Conservation (phyloP, 2,113 vertebrate species). For the Vanacampus margaritifer region DNA sequence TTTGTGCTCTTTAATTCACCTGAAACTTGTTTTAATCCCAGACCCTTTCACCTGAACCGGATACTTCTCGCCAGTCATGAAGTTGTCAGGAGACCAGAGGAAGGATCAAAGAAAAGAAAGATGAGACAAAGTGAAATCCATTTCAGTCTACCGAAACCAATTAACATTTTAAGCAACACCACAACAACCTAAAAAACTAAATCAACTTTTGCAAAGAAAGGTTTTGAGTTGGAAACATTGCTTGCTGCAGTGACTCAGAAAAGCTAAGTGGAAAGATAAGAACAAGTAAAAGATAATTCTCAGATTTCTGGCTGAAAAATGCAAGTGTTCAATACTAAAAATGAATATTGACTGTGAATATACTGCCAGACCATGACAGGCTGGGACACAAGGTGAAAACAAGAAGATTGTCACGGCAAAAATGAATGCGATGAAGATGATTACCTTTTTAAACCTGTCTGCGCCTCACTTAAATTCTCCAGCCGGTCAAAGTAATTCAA, state of each 20-base stretch:
- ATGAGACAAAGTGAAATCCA: too few species aligned
- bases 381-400: conserved; percentile 22
- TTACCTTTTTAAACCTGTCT: conserved; percentile 53
- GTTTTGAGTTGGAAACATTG: background rate
- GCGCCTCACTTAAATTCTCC: conserved; percentile 48
- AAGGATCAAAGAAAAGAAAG: too few species aligned
- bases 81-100: too few species aligned
- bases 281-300: background rate
- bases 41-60: too few species aligned
- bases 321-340: conserved; percentile 20
- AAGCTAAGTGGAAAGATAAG: background rate
- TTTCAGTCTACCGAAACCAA: too few species aligned
- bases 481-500: conserved; percentile 64
- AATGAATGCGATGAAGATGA: conserved; percentile 30
- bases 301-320: background rate
- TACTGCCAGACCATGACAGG: background rate
- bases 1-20: too few species aligned
- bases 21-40: too few species aligned
- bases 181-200: too few species aligned
- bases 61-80: too few species aligned
- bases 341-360: background rate
- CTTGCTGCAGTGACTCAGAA: background rate
- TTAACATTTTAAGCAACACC: too few species aligned
- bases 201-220: background rate
- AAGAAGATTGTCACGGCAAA: conserved; percentile 39